phyloP scores from a whole-genome alignment of 2,113 vertebrate species.

The Myodes glareolus region DNA sequence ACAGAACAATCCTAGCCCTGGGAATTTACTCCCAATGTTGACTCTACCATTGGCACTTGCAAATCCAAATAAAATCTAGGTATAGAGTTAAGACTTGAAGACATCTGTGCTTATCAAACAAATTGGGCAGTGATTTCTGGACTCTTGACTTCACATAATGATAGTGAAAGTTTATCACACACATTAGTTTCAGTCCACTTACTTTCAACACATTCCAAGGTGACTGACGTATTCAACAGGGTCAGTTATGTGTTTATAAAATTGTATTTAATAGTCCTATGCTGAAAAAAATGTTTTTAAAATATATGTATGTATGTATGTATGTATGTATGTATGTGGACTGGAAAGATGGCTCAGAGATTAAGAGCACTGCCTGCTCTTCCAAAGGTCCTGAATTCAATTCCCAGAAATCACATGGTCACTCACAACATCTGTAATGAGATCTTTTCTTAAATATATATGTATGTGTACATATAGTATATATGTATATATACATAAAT shows the following conservation, averaged over 20 bases:
- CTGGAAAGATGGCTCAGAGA: too few species aligned
- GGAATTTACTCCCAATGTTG: not conserved
- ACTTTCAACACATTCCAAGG: not conserved
- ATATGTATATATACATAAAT: too few species aligned
- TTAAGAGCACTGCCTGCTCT: too few species aligned
- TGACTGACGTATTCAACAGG: not conserved
- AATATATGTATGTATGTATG: too few species aligned
- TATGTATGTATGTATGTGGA: too few species aligned
- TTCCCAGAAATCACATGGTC: too few species aligned
- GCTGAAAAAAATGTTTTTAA: not conserved
- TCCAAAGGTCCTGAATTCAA: too few species aligned
- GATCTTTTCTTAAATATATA: too few species aligned
- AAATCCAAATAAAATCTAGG: not conserved
- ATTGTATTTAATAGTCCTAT: not conserved
- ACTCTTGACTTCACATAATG: not conserved
- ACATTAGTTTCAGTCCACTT: constrained; percentile 11
- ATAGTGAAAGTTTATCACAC: not conserved
- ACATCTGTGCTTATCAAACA: not conserved
- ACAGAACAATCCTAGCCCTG: not conserved
- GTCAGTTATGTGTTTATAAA: constrained; percentile 21
- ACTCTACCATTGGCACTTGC: not conserved
- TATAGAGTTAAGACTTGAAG: not conserved
- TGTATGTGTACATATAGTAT: too few species aligned
- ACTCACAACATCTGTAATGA: too few species aligned
- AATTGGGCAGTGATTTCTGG: not conserved